phyloP scores from a whole-genome alignment of 2,113 vertebrate genomes.

The Rallus limicola region DNA sequence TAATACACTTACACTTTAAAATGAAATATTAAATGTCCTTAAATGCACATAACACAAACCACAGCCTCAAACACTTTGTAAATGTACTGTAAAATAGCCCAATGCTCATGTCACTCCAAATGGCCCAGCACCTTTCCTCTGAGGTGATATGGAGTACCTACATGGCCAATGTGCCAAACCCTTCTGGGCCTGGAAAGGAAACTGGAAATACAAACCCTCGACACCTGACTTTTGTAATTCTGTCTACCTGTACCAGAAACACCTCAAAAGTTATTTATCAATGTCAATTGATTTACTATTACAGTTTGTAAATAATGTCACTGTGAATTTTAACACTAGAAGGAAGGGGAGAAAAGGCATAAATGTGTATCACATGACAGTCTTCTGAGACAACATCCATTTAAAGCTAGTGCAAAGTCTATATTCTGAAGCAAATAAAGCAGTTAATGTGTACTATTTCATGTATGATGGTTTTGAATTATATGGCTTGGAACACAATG shows the following conservation, averaged over 20 bases:
- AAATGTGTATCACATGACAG: not conserved
- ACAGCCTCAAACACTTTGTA: not conserved
- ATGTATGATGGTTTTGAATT: not conserved
- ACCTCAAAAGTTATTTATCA: slow-evolving; percentile 16
- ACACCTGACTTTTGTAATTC: not conserved
- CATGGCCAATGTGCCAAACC: not conserved
- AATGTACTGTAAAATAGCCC: not conserved
- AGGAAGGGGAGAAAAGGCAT: not conserved
- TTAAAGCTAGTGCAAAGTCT: not conserved
- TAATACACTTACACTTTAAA: slow-evolving; percentile 22
- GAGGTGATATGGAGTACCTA: not conserved
- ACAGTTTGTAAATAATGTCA: not conserved
- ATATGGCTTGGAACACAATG: not conserved
- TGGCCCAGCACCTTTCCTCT: not conserved
- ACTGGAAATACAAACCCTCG: not conserved
- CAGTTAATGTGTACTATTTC: not conserved
- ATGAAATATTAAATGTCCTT: not conserved
- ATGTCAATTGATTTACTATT: not conserved
- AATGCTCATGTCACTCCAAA: not conserved
- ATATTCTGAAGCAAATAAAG: not conserved
- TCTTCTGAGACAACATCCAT: not conserved
- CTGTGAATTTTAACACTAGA: not conserved
- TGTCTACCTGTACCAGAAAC: not conserved
- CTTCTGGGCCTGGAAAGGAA: not conserved
- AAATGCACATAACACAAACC: not conserved